Conservation (phyloP, 92 coral and sea anemone species). For the Actinernus sp. region DNA sequence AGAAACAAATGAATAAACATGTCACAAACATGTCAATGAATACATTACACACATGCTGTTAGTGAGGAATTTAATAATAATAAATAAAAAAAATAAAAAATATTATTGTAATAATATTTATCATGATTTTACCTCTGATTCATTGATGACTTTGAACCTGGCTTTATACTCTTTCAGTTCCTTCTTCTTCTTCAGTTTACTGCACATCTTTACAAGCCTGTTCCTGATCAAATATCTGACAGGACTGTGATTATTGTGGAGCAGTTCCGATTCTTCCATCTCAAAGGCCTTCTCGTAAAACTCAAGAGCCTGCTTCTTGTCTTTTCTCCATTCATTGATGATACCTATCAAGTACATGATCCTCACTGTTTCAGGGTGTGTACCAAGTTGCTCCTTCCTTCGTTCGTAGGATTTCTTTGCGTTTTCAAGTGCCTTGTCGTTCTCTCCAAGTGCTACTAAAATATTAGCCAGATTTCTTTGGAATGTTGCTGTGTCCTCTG, state of each 20-base stretch:
- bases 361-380: slow-evolving; percentile 66
- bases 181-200: not conserved
- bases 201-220: slow-evolving; percentile 8
- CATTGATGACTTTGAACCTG: not conserved
- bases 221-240: slow-evolving; percentile 28
- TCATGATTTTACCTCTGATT: not conserved
- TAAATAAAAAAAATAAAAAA: too few species aligned
- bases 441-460: slow-evolving; percentile 24
- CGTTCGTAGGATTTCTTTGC: slow-evolving; percentile 59
- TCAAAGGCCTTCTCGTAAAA: slow-evolving; percentile 50
- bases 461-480: slow-evolving; percentile 75
- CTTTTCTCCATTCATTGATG: slow-evolving; percentile 45
- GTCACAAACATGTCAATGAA: too few species aligned
- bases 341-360: slow-evolving; percentile 63
- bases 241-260: slow-evolving; percentile 56
- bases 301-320: slow-evolving; percentile 33
- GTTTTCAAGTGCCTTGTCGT: slow-evolving; percentile 40
- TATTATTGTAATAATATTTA: too few species aligned
- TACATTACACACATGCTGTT: too few species aligned
- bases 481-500: slow-evolving; percentile 50
- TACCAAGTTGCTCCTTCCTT: slow-evolving; percentile 29
- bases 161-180: slow-evolving; percentile 2
- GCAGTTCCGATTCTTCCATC: slow-evolving; percentile 70
- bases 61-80: too few species aligned
- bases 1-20: too few species aligned